Conservation (phyloP, 2,797 vertebrate species). For the Micropoecilia bifurca region DNA sequence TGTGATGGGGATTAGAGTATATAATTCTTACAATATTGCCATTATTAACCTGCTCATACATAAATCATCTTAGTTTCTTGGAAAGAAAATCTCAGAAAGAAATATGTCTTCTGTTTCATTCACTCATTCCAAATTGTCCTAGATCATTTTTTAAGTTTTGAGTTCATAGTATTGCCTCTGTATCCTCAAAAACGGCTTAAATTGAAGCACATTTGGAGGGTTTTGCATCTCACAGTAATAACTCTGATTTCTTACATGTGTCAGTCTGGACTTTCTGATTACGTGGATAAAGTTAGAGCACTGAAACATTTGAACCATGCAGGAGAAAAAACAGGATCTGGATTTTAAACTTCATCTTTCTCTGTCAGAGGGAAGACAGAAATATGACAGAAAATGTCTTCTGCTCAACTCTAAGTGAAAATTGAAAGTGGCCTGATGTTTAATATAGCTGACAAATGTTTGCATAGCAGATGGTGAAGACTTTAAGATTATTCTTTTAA, state of each 20-base stretch:
- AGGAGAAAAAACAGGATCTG: constrained; percentile 24
- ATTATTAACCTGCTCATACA: constrained; percentile 4
- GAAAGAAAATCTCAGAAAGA: neutral
- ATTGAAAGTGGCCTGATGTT: constrained; percentile 54
- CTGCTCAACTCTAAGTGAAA: constrained; percentile 44
- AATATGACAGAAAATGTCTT: constrained; percentile 39
- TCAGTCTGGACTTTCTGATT: constrained; percentile 28
- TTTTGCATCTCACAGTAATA: constrained; percentile 2
- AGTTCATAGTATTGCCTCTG: neutral
- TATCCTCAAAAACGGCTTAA: neutral
- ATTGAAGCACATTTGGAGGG: neutral
- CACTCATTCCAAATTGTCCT: neutral
- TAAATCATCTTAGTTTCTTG: neutral
- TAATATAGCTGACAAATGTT: constrained; percentile 48
- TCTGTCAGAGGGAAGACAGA: constrained; percentile 35
- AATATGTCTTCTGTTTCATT: neutral
- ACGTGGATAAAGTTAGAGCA: constrained; percentile 23
- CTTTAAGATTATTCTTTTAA: constrained; percentile 57
- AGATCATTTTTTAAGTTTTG: neutral
- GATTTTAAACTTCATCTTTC: constrained; percentile 29
- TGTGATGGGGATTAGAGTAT: constrained; percentile 18
- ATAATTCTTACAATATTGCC: constrained; percentile 22
- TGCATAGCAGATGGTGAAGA: constrained; percentile 48
- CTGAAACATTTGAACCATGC: constrained; percentile 28
- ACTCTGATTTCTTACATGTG: constrained; percentile 29